A percentile compares a stretch with the other conserved stretches of the same genome.
These are phyloP conservation scores for Smutsia gigantea DNA, from an alignment of 2,797 vertebrate genomes.

Conservation along the genomic window DNA sequence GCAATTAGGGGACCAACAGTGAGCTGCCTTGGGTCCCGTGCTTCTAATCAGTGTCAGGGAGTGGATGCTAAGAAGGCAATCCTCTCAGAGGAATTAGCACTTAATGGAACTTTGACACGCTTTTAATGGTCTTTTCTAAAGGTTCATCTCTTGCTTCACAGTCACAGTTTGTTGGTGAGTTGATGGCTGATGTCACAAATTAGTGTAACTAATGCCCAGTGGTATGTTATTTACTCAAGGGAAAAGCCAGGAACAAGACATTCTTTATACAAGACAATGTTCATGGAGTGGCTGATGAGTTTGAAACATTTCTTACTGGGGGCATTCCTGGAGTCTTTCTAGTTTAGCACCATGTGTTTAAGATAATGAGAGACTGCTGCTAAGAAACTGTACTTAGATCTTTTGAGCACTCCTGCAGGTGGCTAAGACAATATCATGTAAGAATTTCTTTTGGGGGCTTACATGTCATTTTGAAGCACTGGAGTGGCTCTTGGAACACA, in stretches of 20 bases:
- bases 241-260: not conserved
- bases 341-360: not conserved
- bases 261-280: slow-evolving; percentile 31
- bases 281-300: not conserved
- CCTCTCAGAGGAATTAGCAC: slow-evolving; percentile 31
- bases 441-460: not conserved
- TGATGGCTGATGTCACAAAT: slow-evolving; percentile 55
- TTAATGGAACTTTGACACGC: slow-evolving; percentile 61
- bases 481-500: not conserved
- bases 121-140: slow-evolving; percentile 56
- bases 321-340: too few species aligned
- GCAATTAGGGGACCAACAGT: slow-evolving; percentile 50
- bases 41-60: slow-evolving; percentile 69
- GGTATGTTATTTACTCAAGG: slow-evolving; percentile 40
- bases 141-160: slow-evolving; percentile 30
- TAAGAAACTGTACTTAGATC: not conserved
- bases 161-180: slow-evolving; percentile 58
- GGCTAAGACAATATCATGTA: not conserved
- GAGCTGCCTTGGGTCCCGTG: slow-evolving; percentile 36
- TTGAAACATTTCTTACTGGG: not conserved
- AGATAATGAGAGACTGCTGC: not conserved
- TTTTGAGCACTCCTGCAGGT: not conserved
- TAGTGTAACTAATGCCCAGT: slow-evolving; percentile 50
- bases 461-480: not conserved
- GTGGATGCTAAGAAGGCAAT: slow-evolving; percentile 31